These are phyloP conservation scores for Callaeas wilsoni DNA, from an alignment of 2,113 vertebrate genomes.

Conservation along the genomic window DNA sequence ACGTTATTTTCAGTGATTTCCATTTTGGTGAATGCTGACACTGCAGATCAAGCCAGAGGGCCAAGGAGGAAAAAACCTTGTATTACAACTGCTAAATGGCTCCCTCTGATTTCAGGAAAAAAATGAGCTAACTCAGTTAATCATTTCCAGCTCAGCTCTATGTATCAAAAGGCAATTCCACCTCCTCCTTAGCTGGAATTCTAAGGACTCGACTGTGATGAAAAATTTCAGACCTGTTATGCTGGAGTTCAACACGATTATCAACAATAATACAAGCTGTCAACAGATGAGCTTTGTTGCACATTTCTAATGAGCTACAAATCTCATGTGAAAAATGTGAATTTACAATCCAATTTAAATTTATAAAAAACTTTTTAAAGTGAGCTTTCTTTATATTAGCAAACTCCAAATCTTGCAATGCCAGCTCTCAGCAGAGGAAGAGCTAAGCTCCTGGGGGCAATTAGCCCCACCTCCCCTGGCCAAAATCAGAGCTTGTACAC, in stretches of 20 bases:
- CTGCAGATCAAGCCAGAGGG: conserved; percentile 73
- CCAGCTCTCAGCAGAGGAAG: background rate
- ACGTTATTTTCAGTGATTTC: conserved; percentile 76
- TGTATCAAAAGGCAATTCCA: conserved; percentile 33
- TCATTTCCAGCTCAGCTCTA: conserved; percentile 64
- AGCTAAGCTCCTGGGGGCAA: background rate
- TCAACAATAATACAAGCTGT: background rate
- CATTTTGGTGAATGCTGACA: conserved; percentile 78
- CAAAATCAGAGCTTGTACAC: background rate
- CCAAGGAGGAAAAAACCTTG: conserved; percentile 59
- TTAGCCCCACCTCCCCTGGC: background rate
- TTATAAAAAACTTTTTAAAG: background rate
- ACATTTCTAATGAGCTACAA: background rate
- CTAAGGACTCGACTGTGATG: background rate
- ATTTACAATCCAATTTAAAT: background rate
- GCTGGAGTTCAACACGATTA: background rate
- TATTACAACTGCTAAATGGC: conserved; percentile 70
- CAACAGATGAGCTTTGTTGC: background rate
- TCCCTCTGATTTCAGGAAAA: conserved; percentile 63
- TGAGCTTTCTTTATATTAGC: background rate
- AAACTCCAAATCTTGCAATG: background rate
- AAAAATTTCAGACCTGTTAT: conserved; percentile 6
- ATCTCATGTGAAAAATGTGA: background rate
- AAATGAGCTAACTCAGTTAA: conserved; percentile 71
- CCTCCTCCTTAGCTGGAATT: background rate